Evolutionary conservation across 2,113 vertebrate genomes (phyloP).

Genomic region (Trichomycterus rosablanca): DNA sequence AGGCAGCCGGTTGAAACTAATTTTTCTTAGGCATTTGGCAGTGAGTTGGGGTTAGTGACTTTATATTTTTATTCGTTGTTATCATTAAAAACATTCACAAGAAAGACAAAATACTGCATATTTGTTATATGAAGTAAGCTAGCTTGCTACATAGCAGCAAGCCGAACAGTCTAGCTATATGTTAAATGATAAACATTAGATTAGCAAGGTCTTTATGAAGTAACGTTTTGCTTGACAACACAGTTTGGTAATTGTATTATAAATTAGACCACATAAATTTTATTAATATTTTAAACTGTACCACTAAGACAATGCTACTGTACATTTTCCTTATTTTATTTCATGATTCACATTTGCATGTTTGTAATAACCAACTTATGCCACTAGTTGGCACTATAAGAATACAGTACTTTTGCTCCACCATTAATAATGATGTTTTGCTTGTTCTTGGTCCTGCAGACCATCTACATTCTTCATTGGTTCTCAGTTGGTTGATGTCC

Average conservation of each 20-base stretch:
- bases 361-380: not conserved
- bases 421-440: no score
- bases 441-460: not conserved
- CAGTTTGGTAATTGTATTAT: no score
- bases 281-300: no score
- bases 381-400: not conserved
- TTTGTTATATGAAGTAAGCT: conserved; percentile 3
- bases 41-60: not conserved
- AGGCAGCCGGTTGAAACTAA: not conserved
- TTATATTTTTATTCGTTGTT: not conserved
- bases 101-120: not conserved
- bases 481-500: not conserved
- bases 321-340: no score
- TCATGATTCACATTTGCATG: no score
- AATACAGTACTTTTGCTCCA: not conserved
- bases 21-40: not conserved
- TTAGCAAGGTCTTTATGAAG: no score
- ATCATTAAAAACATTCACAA: not conserved
- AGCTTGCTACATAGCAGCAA: not conserved
- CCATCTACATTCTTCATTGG: not conserved
- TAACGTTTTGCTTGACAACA: no score
- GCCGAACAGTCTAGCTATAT: no score
- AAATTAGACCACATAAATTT: no score
- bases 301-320: no score
- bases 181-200: no score